Evolutionary conservation across 2,888 invertebrate genomes (phyloP).

Genomic region (Lissonota sp.): DNA sequence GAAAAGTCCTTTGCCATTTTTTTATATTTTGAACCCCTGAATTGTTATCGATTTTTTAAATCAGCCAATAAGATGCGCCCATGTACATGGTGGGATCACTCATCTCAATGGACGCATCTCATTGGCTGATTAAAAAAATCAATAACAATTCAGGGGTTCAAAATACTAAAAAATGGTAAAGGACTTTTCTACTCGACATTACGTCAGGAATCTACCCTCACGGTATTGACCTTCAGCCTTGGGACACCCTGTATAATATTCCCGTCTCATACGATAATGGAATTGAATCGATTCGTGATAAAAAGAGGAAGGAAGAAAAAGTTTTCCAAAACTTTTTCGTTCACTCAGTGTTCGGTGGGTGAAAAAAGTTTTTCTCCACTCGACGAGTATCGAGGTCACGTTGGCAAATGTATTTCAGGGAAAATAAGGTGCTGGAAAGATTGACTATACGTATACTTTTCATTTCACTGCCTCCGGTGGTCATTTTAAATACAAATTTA

Average conservation of each 20-base stretch:
- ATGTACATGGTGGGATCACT: no score
- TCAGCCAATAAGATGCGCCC: no score
- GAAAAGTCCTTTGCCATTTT: no score
- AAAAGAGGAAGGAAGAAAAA: neutral
- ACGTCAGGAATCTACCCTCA: no score
- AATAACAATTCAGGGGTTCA: no score
- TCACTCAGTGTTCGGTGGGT: neutral
- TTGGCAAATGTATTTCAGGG: slow-evolving; percentile 8
- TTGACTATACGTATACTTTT: slow-evolving; percentile 1
- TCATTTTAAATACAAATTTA: neutral
- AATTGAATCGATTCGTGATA: neutral
- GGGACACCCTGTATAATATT: no score
- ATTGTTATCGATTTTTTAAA: neutral
- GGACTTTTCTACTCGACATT: no score
- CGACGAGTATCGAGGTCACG: neutral
- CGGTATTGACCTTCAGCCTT: no score
- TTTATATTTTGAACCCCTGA: slow-evolving; percentile 4
- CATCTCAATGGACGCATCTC: no score
- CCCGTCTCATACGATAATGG: slow-evolving; percentile 7
- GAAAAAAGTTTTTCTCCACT: slow-evolving; percentile 5
- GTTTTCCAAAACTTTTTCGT: neutral
- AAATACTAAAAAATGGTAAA: no score
- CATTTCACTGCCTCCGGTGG: neutral
- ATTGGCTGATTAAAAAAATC: no score
- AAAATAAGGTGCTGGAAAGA: neutral